A percentile compares a stretch with the other conserved stretches of the same genome.
These are phyloP conservation scores for Sebastes baramenuke DNA, from an alignment of 2,797 vertebrate genomes.

Conservation along the genomic window DNA sequence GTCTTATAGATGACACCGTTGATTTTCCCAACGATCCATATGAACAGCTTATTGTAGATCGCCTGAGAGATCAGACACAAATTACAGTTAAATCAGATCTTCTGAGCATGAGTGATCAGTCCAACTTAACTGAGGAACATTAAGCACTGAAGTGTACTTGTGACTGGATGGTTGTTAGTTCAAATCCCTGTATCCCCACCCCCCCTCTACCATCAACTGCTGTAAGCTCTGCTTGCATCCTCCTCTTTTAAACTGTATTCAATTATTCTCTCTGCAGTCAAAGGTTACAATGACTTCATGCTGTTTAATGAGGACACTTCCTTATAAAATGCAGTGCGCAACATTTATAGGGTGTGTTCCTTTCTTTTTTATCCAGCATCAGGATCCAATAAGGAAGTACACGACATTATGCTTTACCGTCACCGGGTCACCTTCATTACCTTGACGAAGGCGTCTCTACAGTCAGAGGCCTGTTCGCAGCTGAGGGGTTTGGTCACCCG, in stretches of 20 bases:
- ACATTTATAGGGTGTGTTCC: neutral
- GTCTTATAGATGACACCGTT: conserved; percentile 87
- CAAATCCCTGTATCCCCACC: neutral
- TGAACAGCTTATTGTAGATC: conserved; percentile 91
- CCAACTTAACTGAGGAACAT: neutral
- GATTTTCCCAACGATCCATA: conserved; percentile 93
- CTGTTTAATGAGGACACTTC: neutral
- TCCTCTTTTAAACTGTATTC: neutral
- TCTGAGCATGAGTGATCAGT: neutral
- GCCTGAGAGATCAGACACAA: conserved; percentile 79
- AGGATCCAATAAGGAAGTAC: conserved; percentile 32
- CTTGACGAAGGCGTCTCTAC: conserved; percentile 94
- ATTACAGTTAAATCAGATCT: neutral
- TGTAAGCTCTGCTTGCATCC: neutral
- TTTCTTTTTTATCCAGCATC: neutral
- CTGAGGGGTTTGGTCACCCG: conserved; percentile 88
- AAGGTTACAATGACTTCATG: neutral
- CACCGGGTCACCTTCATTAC: conserved; percentile 63
- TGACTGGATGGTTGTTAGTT: neutral
- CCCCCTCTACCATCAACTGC: neutral
- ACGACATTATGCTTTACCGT: neutral
- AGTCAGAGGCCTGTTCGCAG: conserved; percentile 85
- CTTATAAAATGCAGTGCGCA: neutral
- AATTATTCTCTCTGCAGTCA: neutral
- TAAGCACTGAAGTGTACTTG: neutral